These are phyloP conservation scores for Takifugu ocellatus DNA, from an alignment of 2,797 vertebrate genomes.

Conservation along the genomic window DNA sequence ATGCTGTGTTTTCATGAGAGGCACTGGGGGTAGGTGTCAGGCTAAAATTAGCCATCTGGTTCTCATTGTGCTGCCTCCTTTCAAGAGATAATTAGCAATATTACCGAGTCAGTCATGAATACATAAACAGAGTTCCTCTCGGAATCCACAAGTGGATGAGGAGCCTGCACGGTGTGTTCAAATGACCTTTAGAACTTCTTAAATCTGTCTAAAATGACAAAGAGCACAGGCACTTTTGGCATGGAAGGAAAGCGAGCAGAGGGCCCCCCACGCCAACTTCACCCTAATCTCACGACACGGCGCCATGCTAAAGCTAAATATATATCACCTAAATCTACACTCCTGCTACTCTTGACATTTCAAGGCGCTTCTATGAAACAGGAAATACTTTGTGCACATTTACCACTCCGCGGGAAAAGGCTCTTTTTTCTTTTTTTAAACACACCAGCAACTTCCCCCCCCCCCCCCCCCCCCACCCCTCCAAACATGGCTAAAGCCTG, in stretches of 20 bases:
- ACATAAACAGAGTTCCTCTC: slow-evolving; percentile 47
- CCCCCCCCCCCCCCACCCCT: background rate
- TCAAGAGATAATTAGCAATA: slow-evolving; percentile 65
- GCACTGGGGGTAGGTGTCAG: slow-evolving; percentile 43
- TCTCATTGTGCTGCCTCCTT: slow-evolving; percentile 54
- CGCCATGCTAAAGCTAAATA: slow-evolving; percentile 22
- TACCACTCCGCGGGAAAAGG: slow-evolving; percentile 53
- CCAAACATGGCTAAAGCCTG: slow-evolving; percentile 54
- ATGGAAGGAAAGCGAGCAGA: slow-evolving; percentile 28
- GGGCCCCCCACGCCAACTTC: slow-evolving; percentile 33
- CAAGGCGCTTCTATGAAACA: slow-evolving; percentile 55
- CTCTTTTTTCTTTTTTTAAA: slow-evolving; percentile 52
- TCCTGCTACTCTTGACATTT: slow-evolving; percentile 40
- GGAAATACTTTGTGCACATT: slow-evolving; percentile 67
- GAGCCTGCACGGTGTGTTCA: slow-evolving; percentile 19
- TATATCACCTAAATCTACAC: slow-evolving; percentile 34
- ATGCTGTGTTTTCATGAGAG: slow-evolving; percentile 48
- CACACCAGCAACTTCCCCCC: slow-evolving; percentile 54
- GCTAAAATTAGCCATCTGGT: slow-evolving; percentile 61
- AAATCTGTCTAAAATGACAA: slow-evolving; percentile 19
- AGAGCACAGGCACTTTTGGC: slow-evolving; percentile 40
- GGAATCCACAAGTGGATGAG: slow-evolving; percentile 47
- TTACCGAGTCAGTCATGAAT: slow-evolving; percentile 62
- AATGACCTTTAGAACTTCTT: slow-evolving; percentile 26
- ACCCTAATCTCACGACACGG: slow-evolving; percentile 29